Conservation (phyloP, 2,797 vertebrate species). For the Takifugu ocellatus region DNA sequence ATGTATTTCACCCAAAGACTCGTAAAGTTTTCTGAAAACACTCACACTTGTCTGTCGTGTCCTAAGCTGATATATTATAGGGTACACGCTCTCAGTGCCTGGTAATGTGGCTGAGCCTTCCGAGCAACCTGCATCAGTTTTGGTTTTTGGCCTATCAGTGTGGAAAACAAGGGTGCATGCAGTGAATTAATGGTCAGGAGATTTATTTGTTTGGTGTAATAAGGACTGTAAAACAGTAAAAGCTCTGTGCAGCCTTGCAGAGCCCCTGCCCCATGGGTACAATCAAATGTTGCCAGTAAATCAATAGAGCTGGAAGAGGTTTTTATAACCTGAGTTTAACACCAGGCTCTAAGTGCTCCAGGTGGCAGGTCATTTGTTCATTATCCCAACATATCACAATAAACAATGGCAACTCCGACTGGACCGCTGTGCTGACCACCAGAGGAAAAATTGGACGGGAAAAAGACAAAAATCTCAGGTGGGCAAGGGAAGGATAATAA, state of each 20-base stretch:
- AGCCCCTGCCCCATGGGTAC: conserved; percentile 78
- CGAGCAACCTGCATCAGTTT: conserved; percentile 61
- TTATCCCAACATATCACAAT: conserved; percentile 85
- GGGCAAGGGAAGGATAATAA: conserved; percentile 70
- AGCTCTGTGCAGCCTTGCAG: conserved; percentile 76
- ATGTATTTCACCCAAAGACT: conserved; percentile 57
- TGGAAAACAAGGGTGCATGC: conserved; percentile 62
- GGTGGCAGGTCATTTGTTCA: conserved; percentile 86
- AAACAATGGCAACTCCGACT: conserved; percentile 78
- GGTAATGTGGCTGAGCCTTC: conserved; percentile 53
- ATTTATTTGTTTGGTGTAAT: conserved; percentile 88
- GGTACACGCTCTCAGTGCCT: conserved; percentile 56
- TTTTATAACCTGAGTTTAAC: conserved; percentile 85
- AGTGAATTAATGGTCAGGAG: conserved; percentile 80
- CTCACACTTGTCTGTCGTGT: conserved; percentile 66
- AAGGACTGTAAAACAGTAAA: conserved; percentile 84
- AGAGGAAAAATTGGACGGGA: conserved; percentile 48
- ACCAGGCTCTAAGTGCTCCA: conserved; percentile 81
- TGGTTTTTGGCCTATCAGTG: conserved; percentile 69
- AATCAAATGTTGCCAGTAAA: conserved; percentile 86
- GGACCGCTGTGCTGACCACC: conserved; percentile 63
- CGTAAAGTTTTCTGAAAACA: conserved; percentile 70
- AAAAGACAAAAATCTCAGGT: conserved; percentile 69
- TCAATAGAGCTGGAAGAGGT: conserved; percentile 83
- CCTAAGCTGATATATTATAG: conserved; percentile 67